Evolutionary conservation across 2,113 vertebrate species (phyloP).

Genomic region (Ammodytes dubius): DNA sequence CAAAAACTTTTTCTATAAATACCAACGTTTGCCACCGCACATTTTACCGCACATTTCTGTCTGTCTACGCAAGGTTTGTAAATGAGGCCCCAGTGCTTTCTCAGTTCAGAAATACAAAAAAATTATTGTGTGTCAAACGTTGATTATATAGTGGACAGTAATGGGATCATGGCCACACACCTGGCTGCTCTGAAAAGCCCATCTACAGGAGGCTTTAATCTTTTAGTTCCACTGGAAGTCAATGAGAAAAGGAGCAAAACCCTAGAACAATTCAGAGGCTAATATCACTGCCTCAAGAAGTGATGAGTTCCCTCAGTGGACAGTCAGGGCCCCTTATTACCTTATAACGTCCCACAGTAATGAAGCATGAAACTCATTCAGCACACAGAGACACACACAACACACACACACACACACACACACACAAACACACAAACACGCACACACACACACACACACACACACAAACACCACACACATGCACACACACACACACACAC

Average conservation of each 20-base stretch:
- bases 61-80: no score
- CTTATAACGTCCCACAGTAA: conserved; percentile 60
- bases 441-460: conserved; percentile 7
- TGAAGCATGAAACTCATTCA: conserved; percentile 69
- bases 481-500: conserved; percentile 10
- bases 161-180: conserved; percentile 50
- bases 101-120: conserved; percentile 31
- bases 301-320: conserved; percentile 63
- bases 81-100: not conserved
- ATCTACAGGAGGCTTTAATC: conserved; percentile 54
- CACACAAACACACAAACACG: conserved; percentile 23
- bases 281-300: conserved; percentile 58
- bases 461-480: not conserved
- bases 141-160: conserved; percentile 53
- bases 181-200: conserved; percentile 36
- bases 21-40: no score
- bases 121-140: conserved; percentile 41
- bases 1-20: no score
- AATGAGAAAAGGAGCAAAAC: conserved; percentile 43
- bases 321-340: conserved; percentile 63
- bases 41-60: no score
- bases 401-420: conserved; percentile 4
- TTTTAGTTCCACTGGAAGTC: conserved; percentile 37
- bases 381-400: conserved; percentile 1
- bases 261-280: conserved; percentile 47